Base-by-base conservation (phyloP, 2,113 vertebrate genomes). In the Lepus americanus region DNA sequence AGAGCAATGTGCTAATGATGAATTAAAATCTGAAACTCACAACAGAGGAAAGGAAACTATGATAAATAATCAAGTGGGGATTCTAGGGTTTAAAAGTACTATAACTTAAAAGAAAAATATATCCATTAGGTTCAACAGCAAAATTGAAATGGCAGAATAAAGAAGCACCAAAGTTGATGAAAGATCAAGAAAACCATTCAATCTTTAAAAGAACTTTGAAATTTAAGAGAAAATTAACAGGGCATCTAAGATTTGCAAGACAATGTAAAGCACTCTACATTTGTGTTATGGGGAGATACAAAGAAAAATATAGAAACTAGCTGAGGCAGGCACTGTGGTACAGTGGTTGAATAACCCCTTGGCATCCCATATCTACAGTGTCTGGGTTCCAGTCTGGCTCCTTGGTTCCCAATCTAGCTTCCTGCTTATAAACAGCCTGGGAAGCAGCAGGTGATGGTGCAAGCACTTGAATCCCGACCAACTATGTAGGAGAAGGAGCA, bases 191-290 rank as follows among this genome's bases (percentile, higher is more conserved):
- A 81, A 92, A 76, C 61, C 8, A 74, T 27, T 3, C 25, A 44
- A 63, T 51, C 23, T 88, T 81, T 74, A 25, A 92, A 79, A 59
- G 27, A 67, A 49, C 70, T 33, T 31, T 91, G 55, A 74, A 92
- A 36, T 23, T 4, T 67, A 27, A 74, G n/a, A 31, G n/a, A 29
- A 53, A 89, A 78, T 78, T 9, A 55, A 69, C 20, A 51, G 23
- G 81, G n/a, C 5, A 86, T 61, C 36, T 29, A 33, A 79, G 77
- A 61, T 17, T 31, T 67, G 31, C 59, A 22, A 89, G 49, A 44
- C 33, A 64, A 39, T 76, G 9, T 16, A 81, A 90, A 82, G 13
- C 13, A 22, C 31, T 49, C 33, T 39, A 59, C 33, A 31, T 69
- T 69, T 25, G 22, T 74, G 5, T 80, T n/a, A 17, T 29, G 9